Conservation (phyloP, 2,113 vertebrate species). For the Zosterops pallidus region DNA sequence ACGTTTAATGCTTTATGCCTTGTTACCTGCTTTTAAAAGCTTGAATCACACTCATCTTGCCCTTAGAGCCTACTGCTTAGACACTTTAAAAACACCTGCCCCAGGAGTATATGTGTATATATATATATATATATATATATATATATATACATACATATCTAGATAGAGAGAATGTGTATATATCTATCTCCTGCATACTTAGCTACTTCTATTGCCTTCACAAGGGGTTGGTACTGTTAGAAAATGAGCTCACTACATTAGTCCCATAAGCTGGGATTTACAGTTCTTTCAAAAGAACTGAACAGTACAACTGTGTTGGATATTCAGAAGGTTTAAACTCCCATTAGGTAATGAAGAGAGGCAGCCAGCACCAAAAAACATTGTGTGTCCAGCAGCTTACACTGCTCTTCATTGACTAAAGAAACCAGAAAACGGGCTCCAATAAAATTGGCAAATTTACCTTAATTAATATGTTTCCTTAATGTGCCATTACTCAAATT, state of each 20-base stretch:
- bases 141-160: no score
- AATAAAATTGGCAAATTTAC: slow-evolving; percentile 22
- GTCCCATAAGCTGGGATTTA: background rate
- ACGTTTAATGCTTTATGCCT: background rate
- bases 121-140: fast-evolving
- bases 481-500: slow-evolving; percentile 6
- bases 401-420: background rate
- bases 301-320: background rate
- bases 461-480: slow-evolving; percentile 28
- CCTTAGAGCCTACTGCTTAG: background rate
- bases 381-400: background rate
- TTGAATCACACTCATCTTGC: background rate
- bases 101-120: background rate
- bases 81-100: background rate
- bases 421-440: background rate
- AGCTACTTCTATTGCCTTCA: background rate
- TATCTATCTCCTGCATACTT: background rate
- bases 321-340: background rate
- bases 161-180: background rate
- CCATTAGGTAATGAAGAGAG: background rate
- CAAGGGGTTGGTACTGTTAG: background rate
- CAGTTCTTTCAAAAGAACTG: background rate
- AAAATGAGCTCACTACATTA: background rate
- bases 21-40: background rate
- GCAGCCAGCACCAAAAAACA: background rate